Percentiles rank a stretch among this genome's conserved stretches.
phyloP scores from a whole-genome alignment of 2,888 invertebrate genomes.

The Harpalus rubripes region DNA sequence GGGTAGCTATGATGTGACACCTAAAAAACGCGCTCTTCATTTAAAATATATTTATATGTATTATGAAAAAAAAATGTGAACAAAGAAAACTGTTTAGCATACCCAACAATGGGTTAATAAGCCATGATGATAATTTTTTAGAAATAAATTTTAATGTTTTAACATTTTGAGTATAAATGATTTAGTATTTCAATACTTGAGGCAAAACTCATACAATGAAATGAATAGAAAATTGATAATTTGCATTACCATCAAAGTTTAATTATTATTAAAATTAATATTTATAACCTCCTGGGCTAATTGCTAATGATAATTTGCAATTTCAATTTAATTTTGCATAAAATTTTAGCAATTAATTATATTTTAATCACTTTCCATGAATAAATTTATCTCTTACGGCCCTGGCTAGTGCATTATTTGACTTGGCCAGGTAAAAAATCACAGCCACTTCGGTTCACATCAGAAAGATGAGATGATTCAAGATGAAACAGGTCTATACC shows the following conservation, averaged over 20 bases:
- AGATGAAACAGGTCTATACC: slow-evolving; percentile 35
- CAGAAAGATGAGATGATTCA: slow-evolving; percentile 30
- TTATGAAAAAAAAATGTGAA: too few species aligned
- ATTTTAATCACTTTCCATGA: slow-evolving; percentile 16
- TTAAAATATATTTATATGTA: too few species aligned
- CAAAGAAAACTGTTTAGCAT: too few species aligned
- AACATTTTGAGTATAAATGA: too few species aligned
- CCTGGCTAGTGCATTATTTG: slow-evolving; percentile 21
- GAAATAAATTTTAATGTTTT: too few species aligned
- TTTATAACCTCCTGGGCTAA: background rate
- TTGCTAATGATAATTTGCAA: slow-evolving; percentile 12
- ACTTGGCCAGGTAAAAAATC: slow-evolving; percentile 30
- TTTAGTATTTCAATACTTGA: background rate
- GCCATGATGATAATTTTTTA: too few species aligned
- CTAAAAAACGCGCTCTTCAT: too few species aligned
- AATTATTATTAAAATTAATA: background rate
- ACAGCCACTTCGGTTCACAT: slow-evolving; percentile 29
- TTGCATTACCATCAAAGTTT: background rate
- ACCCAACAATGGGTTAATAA: too few species aligned
- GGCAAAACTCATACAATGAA: background rate
- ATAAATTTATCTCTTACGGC: slow-evolving; percentile 21
- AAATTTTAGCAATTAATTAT: slow-evolving; percentile 21
- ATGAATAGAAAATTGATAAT: too few species aligned
- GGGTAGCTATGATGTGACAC: too few species aligned
- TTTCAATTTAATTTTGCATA: slow-evolving; percentile 31